Evolutionary conservation across 2,797 vertebrate species (phyloP).

Genomic region (Rhyacichthys aspro): DNA sequence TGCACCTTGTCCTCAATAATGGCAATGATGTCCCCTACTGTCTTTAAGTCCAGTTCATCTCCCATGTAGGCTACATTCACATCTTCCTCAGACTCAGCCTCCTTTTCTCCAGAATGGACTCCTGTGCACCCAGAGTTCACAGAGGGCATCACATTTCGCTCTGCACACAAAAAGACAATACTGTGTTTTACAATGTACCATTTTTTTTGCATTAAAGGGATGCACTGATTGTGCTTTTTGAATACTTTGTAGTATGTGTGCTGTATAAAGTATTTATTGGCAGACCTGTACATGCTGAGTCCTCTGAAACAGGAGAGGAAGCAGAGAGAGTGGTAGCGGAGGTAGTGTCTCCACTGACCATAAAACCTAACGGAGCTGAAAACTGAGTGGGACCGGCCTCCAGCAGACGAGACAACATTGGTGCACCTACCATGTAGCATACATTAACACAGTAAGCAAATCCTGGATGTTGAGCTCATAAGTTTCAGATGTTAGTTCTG

Average conservation of each 20-base stretch:
- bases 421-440: constrained; percentile 84
- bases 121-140: constrained; percentile 41
- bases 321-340: constrained; percentile 78
- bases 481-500: constrained; percentile 1
- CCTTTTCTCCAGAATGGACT: constrained; percentile 83
- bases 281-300: constrained; percentile 73
- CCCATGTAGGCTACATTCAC: constrained; percentile 91
- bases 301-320: constrained; percentile 74
- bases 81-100: constrained; percentile 86
- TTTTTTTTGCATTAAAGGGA: background rate
- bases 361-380: constrained; percentile 89
- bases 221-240: background rate
- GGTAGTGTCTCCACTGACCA: constrained; percentile 78
- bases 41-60: constrained; percentile 94
- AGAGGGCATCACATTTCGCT: constrained; percentile 72
- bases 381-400: constrained; percentile 94
- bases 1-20: constrained; percentile 97
- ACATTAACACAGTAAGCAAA: constrained; percentile 15
- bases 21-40: constrained; percentile 95
- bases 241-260: background rate
- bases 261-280: constrained; percentile 6
- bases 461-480: background rate
- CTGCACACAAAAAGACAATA: constrained; percentile 68
- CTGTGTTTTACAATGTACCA: background rate
- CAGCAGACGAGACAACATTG: constrained; percentile 96